phyloP scores from a whole-genome alignment of 2,113 vertebrate species.

The Scomber scombrus region DNA sequence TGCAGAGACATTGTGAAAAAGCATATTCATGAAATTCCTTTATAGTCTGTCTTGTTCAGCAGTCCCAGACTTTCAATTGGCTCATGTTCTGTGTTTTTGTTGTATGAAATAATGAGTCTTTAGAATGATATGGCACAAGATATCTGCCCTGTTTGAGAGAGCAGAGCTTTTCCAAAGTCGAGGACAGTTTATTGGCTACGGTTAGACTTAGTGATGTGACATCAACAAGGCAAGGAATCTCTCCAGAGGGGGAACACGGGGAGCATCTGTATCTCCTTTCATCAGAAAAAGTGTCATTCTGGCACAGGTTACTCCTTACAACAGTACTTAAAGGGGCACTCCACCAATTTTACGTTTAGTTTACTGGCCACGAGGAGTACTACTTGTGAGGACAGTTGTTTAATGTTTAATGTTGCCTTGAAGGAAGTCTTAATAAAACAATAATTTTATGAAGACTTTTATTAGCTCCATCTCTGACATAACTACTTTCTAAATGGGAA shows the following conservation, averaged over 20 bases:
- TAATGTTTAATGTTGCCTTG: not conserved
- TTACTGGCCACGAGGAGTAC: not conserved
- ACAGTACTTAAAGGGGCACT: not conserved
- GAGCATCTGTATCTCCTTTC: not conserved
- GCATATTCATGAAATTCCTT: constrained; percentile 12
- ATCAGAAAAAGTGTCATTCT: not conserved
- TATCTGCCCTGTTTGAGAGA: constrained; percentile 18
- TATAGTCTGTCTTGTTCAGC: constrained; percentile 49
- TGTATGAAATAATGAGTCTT: constrained; percentile 58
- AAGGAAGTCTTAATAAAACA: too few species aligned
- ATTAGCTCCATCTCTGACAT: too few species aligned
- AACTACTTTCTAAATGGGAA: not conserved
- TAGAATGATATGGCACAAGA: constrained; percentile 72
- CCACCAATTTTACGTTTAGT: not conserved
- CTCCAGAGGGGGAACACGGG: not conserved
- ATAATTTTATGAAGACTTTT: too few species aligned
- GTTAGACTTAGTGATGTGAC: constrained; percentile 59
- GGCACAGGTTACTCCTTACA: not conserved
- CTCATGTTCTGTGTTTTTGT: constrained; percentile 26
- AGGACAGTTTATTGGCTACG: constrained; percentile 24
- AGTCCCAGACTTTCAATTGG: constrained; percentile 30
- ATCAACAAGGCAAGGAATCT: constrained; percentile 23
- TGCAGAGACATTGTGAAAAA: constrained; percentile 40
- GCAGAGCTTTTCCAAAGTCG: constrained; percentile 32
- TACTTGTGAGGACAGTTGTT: not conserved